phyloP scores from a whole-genome alignment of 2,797 vertebrate species.

The Hipposideros larvatus region DNA sequence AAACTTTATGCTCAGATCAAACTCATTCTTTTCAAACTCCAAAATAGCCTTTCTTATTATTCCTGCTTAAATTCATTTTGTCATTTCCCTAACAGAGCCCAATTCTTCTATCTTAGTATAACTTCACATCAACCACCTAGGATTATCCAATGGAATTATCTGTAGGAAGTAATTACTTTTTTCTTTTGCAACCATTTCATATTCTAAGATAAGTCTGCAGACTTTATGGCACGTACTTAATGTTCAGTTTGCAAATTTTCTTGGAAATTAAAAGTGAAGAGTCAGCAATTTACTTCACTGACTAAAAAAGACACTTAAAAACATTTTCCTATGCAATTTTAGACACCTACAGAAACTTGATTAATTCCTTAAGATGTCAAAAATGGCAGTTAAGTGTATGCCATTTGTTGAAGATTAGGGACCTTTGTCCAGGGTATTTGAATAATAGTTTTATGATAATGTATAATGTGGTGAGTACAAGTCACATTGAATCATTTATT shows the following conservation, averaged over 20 bases:
- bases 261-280: slow-evolving; percentile 72
- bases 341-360: slow-evolving; percentile 53
- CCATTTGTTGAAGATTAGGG: slow-evolving; percentile 44
- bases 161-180: slow-evolving; percentile 84
- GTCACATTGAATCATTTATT: slow-evolving; percentile 62
- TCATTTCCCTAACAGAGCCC: slow-evolving; percentile 79
- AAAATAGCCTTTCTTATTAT: slow-evolving; percentile 83
- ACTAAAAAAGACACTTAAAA: slow-evolving; percentile 71
- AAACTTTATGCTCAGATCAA: slow-evolving; percentile 80
- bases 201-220: slow-evolving; percentile 82
- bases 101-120: slow-evolving; percentile 80
- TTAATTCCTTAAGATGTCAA: slow-evolving; percentile 60
- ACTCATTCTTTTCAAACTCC: slow-evolving; percentile 82
- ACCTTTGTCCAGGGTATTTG: slow-evolving; percentile 73
- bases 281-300: slow-evolving; percentile 67
- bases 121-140: slow-evolving; percentile 83
- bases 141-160: slow-evolving; percentile 83
- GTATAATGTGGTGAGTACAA: slow-evolving; percentile 9
- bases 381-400: slow-evolving; percentile 59
- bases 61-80: slow-evolving; percentile 79
- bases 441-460: slow-evolving; percentile 67
- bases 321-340: slow-evolving; percentile 54
- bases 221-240: slow-evolving; percentile 76
- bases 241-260: slow-evolving; percentile 80
- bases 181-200: slow-evolving; percentile 77